Evolutionary conservation across 1,140 invertebrate species (phyloP), one percentile per base, ranked within the genome.

Genomic region (Chelonus insularis): DNA sequence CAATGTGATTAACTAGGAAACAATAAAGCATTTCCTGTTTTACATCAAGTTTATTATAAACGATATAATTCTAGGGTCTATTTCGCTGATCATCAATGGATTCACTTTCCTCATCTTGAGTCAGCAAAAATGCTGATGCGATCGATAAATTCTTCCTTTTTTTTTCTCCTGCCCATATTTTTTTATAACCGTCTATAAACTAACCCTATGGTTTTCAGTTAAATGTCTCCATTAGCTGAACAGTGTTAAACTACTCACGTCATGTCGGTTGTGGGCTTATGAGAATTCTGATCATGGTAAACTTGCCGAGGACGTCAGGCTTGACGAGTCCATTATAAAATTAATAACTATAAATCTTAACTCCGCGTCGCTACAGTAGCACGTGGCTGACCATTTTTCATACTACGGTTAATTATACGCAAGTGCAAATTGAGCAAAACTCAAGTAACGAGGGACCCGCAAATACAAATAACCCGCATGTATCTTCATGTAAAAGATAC

Each of bases 331-430:
- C 73, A 80, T 80, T 79, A 77, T 70, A 75, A 74, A 76, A 77
- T 80, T 77, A 79, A 79, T 79, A 78, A 78, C 74, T 76, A 75
- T 79, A 79, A 78, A 80, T 79, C 75, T 74, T 63, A 14, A 56
- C 55, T 54, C 41, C 47, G 56, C 57, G 39, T 63, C 25, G 64
- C 52, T 60, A 71, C 68, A 67, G 71, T 77, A 79, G 73, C 73
- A 70, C 74, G 76, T 73, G 71, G 69, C 64, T 57, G 65, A 70
- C 68, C 69, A 75, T 75, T 72, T 74, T 77, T 78, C 72, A 78
- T 73, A 70, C 65, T 68, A 69, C 71, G 62, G 73, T 78, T 79
- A 79, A 80, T 79, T 77, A 77, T 72, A 72, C 69, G 73, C 69
- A 51, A 68, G 64, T 69, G 69, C 68, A 76, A 73, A 76, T 77